Percentiles rank a stretch among this genome's conserved stretches.
phyloP scores from a whole-genome alignment of 2,888 invertebrate genomes.

The Abscondita cerata region DNA sequence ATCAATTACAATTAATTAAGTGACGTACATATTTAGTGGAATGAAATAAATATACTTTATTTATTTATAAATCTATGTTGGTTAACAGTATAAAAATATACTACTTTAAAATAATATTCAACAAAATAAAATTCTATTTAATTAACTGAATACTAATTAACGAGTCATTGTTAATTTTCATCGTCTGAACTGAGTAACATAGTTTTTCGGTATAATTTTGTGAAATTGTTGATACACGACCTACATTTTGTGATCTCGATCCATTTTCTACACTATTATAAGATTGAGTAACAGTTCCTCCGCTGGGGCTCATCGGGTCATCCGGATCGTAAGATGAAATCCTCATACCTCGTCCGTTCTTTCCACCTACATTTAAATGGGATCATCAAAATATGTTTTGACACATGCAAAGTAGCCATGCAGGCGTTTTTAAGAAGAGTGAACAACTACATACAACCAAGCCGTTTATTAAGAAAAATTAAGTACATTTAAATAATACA shows the following conservation, averaged over 20 bases:
- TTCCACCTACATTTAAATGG: constrained; percentile 60
- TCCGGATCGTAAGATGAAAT: constrained; percentile 74
- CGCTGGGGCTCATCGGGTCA: constrained; percentile 63
- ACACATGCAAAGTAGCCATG: not conserved
- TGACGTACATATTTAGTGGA: not conserved
- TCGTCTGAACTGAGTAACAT: constrained; percentile 95
- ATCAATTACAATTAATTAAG: too few species aligned
- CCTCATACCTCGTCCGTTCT: constrained; percentile 70
- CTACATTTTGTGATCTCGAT: constrained; percentile 59
- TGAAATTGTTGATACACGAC: constrained; percentile 79
- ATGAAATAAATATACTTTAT: constrained; percentile 5
- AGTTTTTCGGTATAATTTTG: constrained; percentile 93
- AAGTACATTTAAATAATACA: constrained; percentile 35
- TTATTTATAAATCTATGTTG: not conserved
- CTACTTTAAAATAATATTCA: not conserved
- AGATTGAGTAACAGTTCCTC: constrained; percentile 52
- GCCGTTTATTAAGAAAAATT: constrained; percentile 49
- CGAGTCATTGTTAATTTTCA: constrained; percentile 62
- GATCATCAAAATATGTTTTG: not conserved
- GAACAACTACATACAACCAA: constrained; percentile 42
- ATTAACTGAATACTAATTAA: not conserved
- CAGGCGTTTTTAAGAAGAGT: not conserved
- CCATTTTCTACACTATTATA: constrained; percentile 53
- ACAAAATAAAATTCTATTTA: not conserved
- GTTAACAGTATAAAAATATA: constrained; percentile 8